A percentile compares a stretch with the other conserved stretches of the same genome.
These are phyloP conservation scores for Liolophura sinensis DNA, from an alignment of 1,140 invertebrate genomes.

Conservation along the genomic window DNA sequence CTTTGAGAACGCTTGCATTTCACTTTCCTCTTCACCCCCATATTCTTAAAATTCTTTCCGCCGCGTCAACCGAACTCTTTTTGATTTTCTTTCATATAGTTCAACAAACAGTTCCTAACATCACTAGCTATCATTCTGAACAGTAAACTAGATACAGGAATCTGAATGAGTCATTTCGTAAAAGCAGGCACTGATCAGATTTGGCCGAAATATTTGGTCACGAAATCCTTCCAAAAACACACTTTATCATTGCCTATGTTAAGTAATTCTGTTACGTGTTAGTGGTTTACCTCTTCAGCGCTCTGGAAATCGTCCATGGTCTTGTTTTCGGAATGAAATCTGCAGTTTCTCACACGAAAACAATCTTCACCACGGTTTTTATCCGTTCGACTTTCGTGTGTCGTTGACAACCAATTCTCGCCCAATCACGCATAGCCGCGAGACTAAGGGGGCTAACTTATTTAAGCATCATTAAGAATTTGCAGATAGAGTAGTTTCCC, in stretches of 20 bases:
- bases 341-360: not conserved
- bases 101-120: not conserved
- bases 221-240: not conserved
- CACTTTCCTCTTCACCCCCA: too few relatives aligned
- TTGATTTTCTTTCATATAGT: too few relatives aligned
- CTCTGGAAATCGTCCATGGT: conserved; percentile 53
- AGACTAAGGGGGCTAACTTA: not conserved
- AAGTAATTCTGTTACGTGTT: not conserved
- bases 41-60: too few relatives aligned
- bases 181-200: not conserved
- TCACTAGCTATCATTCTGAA: not conserved
- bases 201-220: conserved; percentile 6
- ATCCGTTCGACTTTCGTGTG: conserved; percentile 22
- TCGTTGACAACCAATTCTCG: conserved; percentile 52
- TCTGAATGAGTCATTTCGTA: not conserved
- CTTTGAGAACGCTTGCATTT: too few relatives aligned
- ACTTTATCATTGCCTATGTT: not conserved
- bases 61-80: too few relatives aligned
- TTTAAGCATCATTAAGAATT: too few relatives aligned
- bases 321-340: conserved; percentile 1
- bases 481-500: too few relatives aligned
- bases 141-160: not conserved
- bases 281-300: conserved; percentile 45
- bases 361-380: conserved; percentile 6
- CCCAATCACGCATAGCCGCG: conserved; percentile 19